Evolutionary conservation across 2,797 vertebrate genomes (phyloP).

Genomic region (Knipowitschia caucasica): DNA sequence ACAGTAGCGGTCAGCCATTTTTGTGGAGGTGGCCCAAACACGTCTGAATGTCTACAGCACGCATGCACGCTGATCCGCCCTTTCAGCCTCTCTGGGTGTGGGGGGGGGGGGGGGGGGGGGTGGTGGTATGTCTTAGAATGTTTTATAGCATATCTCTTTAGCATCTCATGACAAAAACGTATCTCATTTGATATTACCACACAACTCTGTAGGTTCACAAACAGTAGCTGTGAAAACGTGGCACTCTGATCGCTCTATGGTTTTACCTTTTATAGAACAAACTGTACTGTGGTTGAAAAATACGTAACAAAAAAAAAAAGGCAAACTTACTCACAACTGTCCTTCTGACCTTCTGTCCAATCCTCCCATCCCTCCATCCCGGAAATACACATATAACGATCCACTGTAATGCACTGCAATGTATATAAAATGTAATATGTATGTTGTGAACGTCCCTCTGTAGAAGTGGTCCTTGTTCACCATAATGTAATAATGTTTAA

Average conservation of each 20-base stretch:
- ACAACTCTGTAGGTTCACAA: conserved; percentile 70
- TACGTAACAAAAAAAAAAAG: conserved; percentile 60
- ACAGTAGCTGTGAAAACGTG: conserved; percentile 78
- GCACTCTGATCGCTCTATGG: conserved; percentile 71
- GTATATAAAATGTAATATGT: conserved; percentile 84
- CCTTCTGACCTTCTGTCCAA: conserved; percentile 36
- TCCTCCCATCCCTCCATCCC: conserved; percentile 52
- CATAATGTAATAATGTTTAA: conserved; percentile 77
- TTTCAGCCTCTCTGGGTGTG: conserved; percentile 60
- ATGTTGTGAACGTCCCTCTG: conserved; percentile 78
- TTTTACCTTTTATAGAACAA: conserved; percentile 78
- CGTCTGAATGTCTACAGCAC: conserved; percentile 75
- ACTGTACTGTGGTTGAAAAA: conserved; percentile 72
- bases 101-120: conserved; percentile 56
- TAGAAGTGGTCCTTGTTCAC: conserved; percentile 79
- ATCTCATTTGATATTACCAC: conserved; percentile 72
- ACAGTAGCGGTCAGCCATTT: conserved; percentile 47
- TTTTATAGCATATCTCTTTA: conserved; percentile 76
- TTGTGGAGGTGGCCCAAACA: conserved; percentile 61
- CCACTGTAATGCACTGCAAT: conserved; percentile 80
- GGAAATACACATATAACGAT: conserved; percentile 72
- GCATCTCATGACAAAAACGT: conserved; percentile 69
- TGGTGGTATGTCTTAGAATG: conserved; percentile 70
- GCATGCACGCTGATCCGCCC: conserved; percentile 76
- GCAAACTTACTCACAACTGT: conserved; percentile 59